phyloP scores from a whole-genome alignment of 2,797 vertebrate genomes.

The Hafferia zeledoni region DNA sequence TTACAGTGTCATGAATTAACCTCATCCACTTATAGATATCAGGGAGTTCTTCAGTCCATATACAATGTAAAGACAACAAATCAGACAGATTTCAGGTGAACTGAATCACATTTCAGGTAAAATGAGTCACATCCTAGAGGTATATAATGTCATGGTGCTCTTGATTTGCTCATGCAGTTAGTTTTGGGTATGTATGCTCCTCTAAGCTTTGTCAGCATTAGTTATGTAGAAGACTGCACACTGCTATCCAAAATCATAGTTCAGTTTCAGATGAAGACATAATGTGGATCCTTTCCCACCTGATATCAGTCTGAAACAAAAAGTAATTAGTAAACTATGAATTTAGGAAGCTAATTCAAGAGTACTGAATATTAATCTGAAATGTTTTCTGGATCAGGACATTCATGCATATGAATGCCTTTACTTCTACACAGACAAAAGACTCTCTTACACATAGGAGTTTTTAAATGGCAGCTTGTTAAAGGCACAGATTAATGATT shows the following conservation, averaged over 20 bases:
- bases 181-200: too few species aligned
- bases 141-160: background rate
- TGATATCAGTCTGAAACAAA: background rate
- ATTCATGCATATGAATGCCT: background rate
- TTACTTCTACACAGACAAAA: background rate
- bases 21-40: background rate
- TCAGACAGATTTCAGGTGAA: background rate
- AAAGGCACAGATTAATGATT: background rate
- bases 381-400: background rate
- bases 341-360: background rate
- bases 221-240: background rate
- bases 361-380: background rate
- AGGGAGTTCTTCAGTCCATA: background rate
- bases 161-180: background rate
- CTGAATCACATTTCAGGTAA: background rate
- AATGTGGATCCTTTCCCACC: background rate
- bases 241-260: background rate
- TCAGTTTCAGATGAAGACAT: background rate
- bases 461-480: background rate
- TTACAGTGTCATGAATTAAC: background rate
- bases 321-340: background rate
- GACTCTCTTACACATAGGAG: background rate
- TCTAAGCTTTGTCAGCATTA: background rate
- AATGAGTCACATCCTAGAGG: background rate
- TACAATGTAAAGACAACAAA: background rate